These are phyloP conservation scores for Hyperoplus lanceolatus DNA, from an alignment of 2,797 vertebrate genomes.

Conservation along the genomic window DNA sequence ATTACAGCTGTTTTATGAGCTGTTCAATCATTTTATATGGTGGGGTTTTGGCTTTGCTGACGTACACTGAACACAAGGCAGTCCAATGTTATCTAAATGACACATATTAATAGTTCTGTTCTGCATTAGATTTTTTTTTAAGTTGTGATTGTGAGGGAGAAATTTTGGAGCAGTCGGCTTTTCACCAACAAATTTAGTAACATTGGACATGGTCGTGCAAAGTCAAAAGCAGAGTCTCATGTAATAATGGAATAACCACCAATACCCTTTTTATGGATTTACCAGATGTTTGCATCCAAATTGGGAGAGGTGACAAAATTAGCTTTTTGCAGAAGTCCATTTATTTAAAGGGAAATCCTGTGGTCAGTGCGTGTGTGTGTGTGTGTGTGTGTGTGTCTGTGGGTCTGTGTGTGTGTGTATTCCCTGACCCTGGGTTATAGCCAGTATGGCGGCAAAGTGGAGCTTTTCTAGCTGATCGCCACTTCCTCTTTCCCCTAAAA, in stretches of 20 bases:
- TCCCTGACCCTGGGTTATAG: constrained; percentile 25
- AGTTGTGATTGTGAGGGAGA: too few relatives aligned
- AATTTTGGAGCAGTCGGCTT: constrained; percentile 24
- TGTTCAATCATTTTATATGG: constrained; percentile 41
- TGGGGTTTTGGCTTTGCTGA: constrained; percentile 35
- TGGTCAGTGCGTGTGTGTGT: constrained; percentile 15
- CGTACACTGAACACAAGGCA: constrained; percentile 4
- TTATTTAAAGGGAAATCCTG: constrained; percentile 60
- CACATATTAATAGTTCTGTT: not conserved
- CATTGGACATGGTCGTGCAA: constrained; percentile 11
- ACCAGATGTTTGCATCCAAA: constrained; percentile 29
- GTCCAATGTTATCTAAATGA: not conserved
- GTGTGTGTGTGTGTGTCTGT: constrained; percentile 2
- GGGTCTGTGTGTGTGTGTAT: constrained; percentile 8
- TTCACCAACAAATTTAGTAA: constrained; percentile 47
- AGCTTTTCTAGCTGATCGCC: constrained; percentile 32
- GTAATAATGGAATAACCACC: constrained; percentile 58
- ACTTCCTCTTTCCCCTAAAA: constrained; percentile 55
- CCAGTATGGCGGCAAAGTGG: constrained; percentile 12
- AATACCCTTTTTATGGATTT: constrained; percentile 31
- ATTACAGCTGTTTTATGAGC: constrained; percentile 51
- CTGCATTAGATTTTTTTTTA: not conserved
- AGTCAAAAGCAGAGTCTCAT: not conserved
- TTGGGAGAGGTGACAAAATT: constrained; percentile 17
- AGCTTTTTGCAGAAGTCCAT: constrained; percentile 53